phyloP scores from a whole-genome alignment of 2,113 vertebrate genomes.

The Deroptyus accipitrinus region DNA sequence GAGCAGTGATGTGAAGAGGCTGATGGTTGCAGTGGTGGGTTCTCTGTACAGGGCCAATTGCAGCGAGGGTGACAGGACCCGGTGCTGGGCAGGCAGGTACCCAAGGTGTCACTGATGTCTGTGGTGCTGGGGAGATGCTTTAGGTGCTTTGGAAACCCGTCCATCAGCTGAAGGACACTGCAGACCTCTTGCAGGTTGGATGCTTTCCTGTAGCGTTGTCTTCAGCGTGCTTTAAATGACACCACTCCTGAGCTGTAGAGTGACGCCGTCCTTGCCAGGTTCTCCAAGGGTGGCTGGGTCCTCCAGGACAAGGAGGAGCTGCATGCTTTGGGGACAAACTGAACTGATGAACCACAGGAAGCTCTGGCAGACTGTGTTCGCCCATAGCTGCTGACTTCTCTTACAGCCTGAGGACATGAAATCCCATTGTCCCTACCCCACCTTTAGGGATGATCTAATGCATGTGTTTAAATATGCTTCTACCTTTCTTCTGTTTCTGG shows the following conservation, averaged over 20 bases:
- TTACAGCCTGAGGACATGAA: neutral
- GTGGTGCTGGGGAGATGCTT: neutral
- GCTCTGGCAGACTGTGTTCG: neutral
- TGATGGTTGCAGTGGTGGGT: too few relatives aligned
- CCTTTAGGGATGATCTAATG: neutral
- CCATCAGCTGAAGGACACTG: neutral
- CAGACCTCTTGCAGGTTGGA: neutral
- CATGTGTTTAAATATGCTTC: fast-evolving
- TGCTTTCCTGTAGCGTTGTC: fast-evolving
- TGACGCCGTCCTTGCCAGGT: fast-evolving
- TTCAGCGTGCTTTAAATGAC: fast-evolving
- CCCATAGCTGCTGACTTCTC: neutral
- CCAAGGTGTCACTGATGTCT: fast-evolving
- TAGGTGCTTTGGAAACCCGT: neutral
- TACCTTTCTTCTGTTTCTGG: neutral
- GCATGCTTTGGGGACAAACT: neutral
- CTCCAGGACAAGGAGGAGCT: neutral
- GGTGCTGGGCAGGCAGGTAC: neutral
- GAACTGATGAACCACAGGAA: neutral
- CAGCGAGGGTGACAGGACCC: neutral
- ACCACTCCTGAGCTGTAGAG: fast-evolving
- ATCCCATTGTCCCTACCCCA: neutral
- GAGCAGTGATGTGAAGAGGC: neutral
- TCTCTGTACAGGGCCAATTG: neutral
- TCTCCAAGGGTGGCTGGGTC: neutral